Conservation (phyloP, 2,888 invertebrate genomes). For the Drosophila trichaetosa region DNA sequence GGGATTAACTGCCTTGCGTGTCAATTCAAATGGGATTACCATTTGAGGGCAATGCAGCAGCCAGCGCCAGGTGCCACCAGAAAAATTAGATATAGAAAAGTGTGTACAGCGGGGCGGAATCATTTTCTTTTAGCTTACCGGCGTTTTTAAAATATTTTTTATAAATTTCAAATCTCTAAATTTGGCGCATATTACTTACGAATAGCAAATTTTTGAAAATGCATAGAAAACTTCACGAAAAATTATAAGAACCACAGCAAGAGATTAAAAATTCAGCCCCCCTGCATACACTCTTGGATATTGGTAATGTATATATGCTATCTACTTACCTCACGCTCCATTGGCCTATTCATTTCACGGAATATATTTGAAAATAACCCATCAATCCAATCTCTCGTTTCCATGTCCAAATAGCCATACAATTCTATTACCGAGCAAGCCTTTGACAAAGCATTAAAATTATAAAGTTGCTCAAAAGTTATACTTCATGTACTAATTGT, state of each 20-base stretch:
- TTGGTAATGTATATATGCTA: conserved; percentile 12
- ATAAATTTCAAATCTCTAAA: background rate
- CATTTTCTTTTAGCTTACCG: background rate
- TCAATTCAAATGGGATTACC: conserved; percentile 58
- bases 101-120: background rate
- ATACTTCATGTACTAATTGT: background rate
- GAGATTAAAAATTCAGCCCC: background rate
- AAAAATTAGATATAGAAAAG: background rate
- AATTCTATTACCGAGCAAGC: conserved; percentile 95
- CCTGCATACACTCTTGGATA: background rate
- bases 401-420: conserved; percentile 94
- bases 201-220: background rate
- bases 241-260: background rate
- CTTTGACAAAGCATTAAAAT: conserved; percentile 81
- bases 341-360: conserved; percentile 93
- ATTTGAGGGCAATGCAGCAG: conserved; percentile 7
- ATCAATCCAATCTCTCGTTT: conserved; percentile 96
- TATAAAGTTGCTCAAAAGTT: background rate
- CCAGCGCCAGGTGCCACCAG: conserved; percentile 2
- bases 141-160: background rate
- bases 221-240: background rate
- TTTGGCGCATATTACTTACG: background rate
- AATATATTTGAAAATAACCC: conserved; percentile 96
- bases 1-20: conserved; percentile 50
- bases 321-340: conserved; percentile 84